Conservation (phyloP, 2,888 invertebrate species). For the Catocala nupta region DNA sequence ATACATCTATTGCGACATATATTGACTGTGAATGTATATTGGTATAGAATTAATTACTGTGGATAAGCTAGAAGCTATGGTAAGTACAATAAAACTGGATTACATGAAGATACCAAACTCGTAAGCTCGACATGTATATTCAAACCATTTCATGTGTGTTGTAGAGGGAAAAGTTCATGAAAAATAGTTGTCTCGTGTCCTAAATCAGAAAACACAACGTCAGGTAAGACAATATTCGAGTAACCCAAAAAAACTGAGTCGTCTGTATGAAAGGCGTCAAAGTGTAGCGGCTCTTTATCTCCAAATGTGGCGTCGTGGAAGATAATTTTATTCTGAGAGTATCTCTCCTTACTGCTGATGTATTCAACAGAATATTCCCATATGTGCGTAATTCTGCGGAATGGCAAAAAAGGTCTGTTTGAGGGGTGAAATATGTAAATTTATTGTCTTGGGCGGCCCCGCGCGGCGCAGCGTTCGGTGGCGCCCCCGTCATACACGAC, state of each 20-base stretch:
- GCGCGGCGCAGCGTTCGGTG: constrained; percentile 62
- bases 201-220: constrained; percentile 6
- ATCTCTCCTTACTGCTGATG: constrained; percentile 86
- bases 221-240: constrained; percentile 20
- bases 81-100: too few relatives aligned
- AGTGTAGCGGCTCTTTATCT: constrained; percentile 75
- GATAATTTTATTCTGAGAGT: constrained; percentile 87
- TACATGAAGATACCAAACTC: neutral
- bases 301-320: constrained; percentile 81
- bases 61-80: too few relatives aligned
- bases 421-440: constrained; percentile 88
- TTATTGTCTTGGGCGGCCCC: constrained; percentile 87
- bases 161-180: neutral
- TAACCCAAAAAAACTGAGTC: constrained; percentile 37
- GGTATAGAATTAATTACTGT: too few relatives aligned
- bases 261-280: constrained; percentile 64
- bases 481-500: constrained; percentile 87
- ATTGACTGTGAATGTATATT: too few relatives aligned
- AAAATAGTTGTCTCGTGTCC: constrained; percentile 6
- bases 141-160: neutral
- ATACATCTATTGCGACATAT: too few relatives aligned
- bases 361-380: constrained; percentile 87
- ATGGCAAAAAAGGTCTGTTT: constrained; percentile 88
- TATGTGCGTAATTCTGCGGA: constrained; percentile 87
- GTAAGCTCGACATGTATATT: neutral